These are phyloP conservation scores for Sinocyclocheilus anshuiensis DNA, from an alignment of 2,113 vertebrate species.

Conservation along the genomic window DNA sequence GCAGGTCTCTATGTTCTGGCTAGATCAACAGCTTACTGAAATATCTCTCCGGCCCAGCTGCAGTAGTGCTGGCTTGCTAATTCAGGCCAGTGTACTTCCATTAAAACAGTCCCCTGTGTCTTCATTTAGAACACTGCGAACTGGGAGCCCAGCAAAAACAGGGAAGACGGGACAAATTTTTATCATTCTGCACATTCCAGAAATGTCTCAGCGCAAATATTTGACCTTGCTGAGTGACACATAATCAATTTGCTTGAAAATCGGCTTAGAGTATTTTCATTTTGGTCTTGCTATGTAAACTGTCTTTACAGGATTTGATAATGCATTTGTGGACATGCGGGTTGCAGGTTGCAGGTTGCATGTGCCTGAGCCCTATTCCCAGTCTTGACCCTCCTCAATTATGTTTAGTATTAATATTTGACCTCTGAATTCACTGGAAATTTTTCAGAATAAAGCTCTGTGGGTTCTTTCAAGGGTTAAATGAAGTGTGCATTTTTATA, in stretches of 20 bases:
- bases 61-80: slow-evolving; percentile 72
- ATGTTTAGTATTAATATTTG: not conserved
- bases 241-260: slow-evolving; percentile 73
- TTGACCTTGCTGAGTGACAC: slow-evolving; percentile 75
- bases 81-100: slow-evolving; percentile 70
- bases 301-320: slow-evolving; percentile 15
- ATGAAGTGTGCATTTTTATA: not conserved
- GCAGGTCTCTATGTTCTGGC: slow-evolving; percentile 63
- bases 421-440: not conserved
- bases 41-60: slow-evolving; percentile 71
- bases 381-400: slow-evolving; percentile 2
- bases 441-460: not conserved
- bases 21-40: slow-evolving; percentile 72
- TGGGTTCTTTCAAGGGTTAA: not conserved
- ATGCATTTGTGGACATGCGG: not conserved
- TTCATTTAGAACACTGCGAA: slow-evolving; percentile 71
- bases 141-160: slow-evolving; percentile 57
- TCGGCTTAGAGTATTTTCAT: slow-evolving; percentile 49
- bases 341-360: not conserved
- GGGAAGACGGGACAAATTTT: slow-evolving; percentile 62
- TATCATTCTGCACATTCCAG: slow-evolving; percentile 67
- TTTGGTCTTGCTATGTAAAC: slow-evolving; percentile 17
- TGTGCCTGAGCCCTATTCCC: not conserved
- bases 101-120: slow-evolving; percentile 72
- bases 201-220: slow-evolving; percentile 71